Base-by-base conservation (phyloP, 2,113 vertebrate species). In the Brienomyrus longianalis region DNA sequence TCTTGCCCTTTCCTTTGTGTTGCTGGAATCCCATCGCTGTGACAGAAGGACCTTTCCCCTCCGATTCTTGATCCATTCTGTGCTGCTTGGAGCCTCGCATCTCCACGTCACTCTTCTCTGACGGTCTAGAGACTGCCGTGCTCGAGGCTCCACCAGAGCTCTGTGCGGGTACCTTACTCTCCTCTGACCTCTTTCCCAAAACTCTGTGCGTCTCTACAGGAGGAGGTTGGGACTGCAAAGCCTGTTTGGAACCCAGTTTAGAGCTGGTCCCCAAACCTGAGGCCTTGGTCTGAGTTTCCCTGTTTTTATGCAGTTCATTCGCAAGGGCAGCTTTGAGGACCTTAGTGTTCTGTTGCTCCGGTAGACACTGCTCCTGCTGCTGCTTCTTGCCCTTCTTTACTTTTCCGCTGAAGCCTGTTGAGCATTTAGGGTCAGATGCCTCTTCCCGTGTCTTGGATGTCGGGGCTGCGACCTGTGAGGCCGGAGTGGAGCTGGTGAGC, bases 321-420 rank as follows among this genome's bases (percentile, higher is more conserved):
- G 93, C 96, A 91, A 83, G 50, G 5, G 93, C 92, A 45, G 93
- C 91, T 93, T 94, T 95, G 90, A 96, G 93, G 45, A 93, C 90
- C 93, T 93, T 95, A 83, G 92, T 83, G 85, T 88, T 50, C 93
- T 96, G 95, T 0, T 83, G 74, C 88, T 95, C 96, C 93, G 95
- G 95, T 27, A 95, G 97, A 92, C 95, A 96, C 0, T 90, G 88
- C 80, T 94, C 95, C 91, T 95, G 94, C 88, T 85, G 93, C 86
- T 97, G 98, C 89, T 97, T 97, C 92, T 98, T 99, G 94, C 92
- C 96, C 93, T 98, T 99, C 91, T 97, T 97, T 19, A 95, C 94
- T 92, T 98, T 98, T 70, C 95, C 96, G 3, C 91, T 94, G 45
- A 86, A 86, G 0, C 90, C 92, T 5, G 91, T 47, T 50, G 91